These are phyloP conservation scores for Aplidium turbinatum DNA, from an alignment of 23 tunicate species.

Conservation along the genomic window DNA sequence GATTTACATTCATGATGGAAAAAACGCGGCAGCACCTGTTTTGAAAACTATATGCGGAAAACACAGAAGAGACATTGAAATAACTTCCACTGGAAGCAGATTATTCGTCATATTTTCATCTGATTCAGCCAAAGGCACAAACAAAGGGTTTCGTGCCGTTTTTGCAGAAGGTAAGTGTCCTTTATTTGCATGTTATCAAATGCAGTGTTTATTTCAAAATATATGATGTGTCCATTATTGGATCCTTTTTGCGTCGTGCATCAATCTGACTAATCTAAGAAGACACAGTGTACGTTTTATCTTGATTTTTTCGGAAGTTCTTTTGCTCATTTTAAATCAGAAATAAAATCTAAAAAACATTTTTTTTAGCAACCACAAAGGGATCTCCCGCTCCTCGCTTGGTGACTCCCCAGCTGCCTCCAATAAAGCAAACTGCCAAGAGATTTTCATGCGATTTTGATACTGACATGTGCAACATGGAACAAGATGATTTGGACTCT, in stretches of 20 bases:
- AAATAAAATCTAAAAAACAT: background rate
- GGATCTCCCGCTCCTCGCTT: constrained; percentile 20
- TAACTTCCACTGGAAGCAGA: constrained; percentile 37
- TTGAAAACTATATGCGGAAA: constrained; percentile 82
- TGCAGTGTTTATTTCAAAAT: background rate
- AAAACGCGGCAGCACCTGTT: constrained; percentile 67
- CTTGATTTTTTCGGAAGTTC: no score
- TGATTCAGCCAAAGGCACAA: constrained; percentile 27
- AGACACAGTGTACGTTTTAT: no score
- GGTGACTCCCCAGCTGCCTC: constrained; percentile 56
- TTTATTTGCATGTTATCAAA: background rate
- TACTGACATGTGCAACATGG: constrained; percentile 43
- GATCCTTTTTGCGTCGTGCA: no score
- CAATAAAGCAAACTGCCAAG: constrained; percentile 20
- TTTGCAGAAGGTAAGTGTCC: constrained; percentile 60
- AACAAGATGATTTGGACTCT: constrained; percentile 43
- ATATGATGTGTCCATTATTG: no score
- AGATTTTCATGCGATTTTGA: constrained; percentile 77
- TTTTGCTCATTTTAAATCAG: background rate
- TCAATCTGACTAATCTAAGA: no score
- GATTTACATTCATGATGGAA: constrained; percentile 86
- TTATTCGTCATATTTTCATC: constrained; percentile 86
- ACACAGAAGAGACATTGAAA: background rate
- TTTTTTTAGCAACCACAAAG: constrained; percentile 10
- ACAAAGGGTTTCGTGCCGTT: constrained; percentile 68